A percentile compares a stretch with the other conserved stretches of the same genome.
phyloP scores from a whole-genome alignment of 2,797 vertebrate genomes.

The Betta splendens region DNA sequence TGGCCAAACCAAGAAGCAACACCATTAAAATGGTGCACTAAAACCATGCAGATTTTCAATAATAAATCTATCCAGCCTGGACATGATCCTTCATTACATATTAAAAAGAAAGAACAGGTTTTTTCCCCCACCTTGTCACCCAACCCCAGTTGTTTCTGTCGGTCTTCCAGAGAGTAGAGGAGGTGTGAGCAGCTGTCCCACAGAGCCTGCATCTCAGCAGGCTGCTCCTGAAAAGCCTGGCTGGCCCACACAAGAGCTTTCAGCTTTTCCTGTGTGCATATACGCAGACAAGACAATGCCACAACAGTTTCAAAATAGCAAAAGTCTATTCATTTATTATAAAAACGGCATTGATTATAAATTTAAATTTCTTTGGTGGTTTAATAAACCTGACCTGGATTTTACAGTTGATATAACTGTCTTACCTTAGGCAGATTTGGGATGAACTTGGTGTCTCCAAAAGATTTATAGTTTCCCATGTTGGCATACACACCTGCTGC shows the following conservation, averaged over 20 bases:
- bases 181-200: constrained; percentile 84
- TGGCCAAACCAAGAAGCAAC: background rate
- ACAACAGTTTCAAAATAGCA: too few relatives aligned
- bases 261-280: constrained; percentile 85
- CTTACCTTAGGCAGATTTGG: constrained; percentile 90
- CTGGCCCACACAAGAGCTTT: constrained; percentile 86
- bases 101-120: too few relatives aligned
- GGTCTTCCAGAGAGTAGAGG: constrained; percentile 88
- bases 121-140: constrained; percentile 86
- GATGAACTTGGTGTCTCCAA: constrained; percentile 94
- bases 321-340: too few relatives aligned
- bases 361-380: too few relatives aligned
- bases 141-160: constrained; percentile 88
- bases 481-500: constrained; percentile 90
- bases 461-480: constrained; percentile 97
- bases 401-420: background rate
- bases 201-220: constrained; percentile 79
- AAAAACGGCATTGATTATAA: too few relatives aligned
- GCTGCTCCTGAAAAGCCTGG: constrained; percentile 83
- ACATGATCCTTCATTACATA: background rate
- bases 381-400: background rate
- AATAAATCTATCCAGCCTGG: background rate
- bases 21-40: too few relatives aligned
- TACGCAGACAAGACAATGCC: constrained; percentile 9
- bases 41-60: background rate